Evolutionary conservation across 2,113 vertebrate genomes (phyloP), one percentile per base, ranked within the genome.

Genomic region (Dendrocopos noguchii): DNA sequence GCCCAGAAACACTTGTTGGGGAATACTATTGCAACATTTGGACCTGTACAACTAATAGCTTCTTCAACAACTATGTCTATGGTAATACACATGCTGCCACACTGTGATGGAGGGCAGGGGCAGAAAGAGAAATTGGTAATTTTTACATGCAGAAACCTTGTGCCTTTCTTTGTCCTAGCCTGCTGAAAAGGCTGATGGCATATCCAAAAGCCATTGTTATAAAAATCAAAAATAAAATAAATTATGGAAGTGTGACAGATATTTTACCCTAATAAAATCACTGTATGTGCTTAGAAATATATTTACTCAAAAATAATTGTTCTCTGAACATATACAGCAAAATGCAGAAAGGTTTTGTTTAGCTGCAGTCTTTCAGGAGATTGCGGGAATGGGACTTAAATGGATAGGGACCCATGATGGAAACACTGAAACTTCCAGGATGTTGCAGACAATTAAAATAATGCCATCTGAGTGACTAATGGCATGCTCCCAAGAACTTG

Each of bases 361-460:
- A 79, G 46, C 27, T 34, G 9, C 15, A 52, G 27, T 74, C 55
- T 65, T 87, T 71, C 56, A 16, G 75, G 34, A 73, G 55, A 29
- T 78, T 50, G 28, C 53, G 63, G 56, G 55, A 44, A 79, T 33
- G 25, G 20, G 50, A 79, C 39, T 86, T 66, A 25, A 59, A 65
- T 67, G 20, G 17, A 16, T 47, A 65, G 83, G 73, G 75, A 46
- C 71, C 83, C 36, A 13, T 88, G 71, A 34, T 72, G 88, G 80
- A 91, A 46, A 72, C 10, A 42, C 72, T 76, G 67, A 64, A 72
- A 74, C 75, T 84, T 84, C 94, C 95, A 95, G 94, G 94, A 92
- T 95, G 90, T 94, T 84, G 64, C 47, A 91, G 80, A 93, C 80
- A 95, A 94, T 92, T 93, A 92, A 81, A 94, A 76, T 87, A 93